Evolutionary conservation across 2,113 vertebrate species (phyloP), one percentile per base, ranked within the genome.

Genomic region (Oryzias melastigma): DNA sequence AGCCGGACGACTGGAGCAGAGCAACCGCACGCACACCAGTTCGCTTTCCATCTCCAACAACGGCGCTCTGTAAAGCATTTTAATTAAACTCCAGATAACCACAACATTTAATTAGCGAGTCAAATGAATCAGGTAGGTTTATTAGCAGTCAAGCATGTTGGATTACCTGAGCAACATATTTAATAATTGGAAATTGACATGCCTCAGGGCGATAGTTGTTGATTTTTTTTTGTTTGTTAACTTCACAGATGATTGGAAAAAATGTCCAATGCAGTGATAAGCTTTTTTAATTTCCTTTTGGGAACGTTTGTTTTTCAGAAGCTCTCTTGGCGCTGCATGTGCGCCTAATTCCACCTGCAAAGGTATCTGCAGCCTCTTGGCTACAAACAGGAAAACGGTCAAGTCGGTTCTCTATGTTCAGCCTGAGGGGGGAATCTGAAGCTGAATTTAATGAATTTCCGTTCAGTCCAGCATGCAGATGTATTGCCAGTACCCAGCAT

Each of bases 101-200:
- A 74, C 55, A 19, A 66, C 52, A 51, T 76, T 82, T 72, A 82
- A 83, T 85, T 81, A 83, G 82, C 71, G 65, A 80, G 78, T 85
- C 67, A 73, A 80, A 78, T 78, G 14, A 78, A 75, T 70, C 60
- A 63, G 60, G 57, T 16, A 58, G 62, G 56, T 62, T 65, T 61
- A 71, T 78, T 68, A 75, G 63, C 22, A 56, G 25, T 40, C 13
- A 13, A 22, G 58, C 52, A 7, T 65, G 35, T 65, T 69, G 58
- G 58, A 75, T 73, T 63, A 67, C 47, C 64, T 35, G 42, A 13
- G 20, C 52, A 53, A 65, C 66, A 78, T 75, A 52, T 47, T 68
- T 59, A 68, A 49, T 54, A 16, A 19, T 50, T 67, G 66, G 43
- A 24, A 50, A 77, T 62, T 24, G 49, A 48, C 22, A 29, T 20